Conservation (phyloP, 2,888 invertebrate genomes). For the Pheosia gnoma region DNA sequence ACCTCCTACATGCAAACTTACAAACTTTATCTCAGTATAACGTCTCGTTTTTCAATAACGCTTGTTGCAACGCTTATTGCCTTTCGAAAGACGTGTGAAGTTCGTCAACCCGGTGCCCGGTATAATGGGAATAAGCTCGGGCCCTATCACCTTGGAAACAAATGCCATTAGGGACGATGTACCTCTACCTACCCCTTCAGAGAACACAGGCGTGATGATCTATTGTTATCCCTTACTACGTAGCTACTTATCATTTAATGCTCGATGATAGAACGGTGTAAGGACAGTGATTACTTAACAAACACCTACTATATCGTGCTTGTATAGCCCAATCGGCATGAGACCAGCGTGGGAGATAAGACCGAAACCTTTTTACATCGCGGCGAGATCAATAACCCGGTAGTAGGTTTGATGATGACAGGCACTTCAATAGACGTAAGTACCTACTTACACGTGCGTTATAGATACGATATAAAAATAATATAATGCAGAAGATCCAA, state of each 20-base stretch:
- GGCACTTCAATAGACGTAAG: not conserved
- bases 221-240: too few species aligned
- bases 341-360: not conserved
- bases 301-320: not conserved
- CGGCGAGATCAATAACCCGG: not conserved
- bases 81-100: too few species aligned
- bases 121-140: too few species aligned
- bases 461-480: not conserved
- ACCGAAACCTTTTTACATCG: not conserved
- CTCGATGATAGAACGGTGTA: not conserved
- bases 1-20: too few species aligned
- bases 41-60: too few species aligned
- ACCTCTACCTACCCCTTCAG: too few species aligned
- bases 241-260: not conserved
- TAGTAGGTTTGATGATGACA: constrained; percentile 1
- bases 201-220: too few species aligned
- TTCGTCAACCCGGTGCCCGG: too few species aligned
- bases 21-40: too few species aligned
- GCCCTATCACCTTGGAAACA: too few species aligned
- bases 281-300: not conserved
- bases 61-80: too few species aligned
- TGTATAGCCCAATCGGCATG: not conserved
- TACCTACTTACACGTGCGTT: not conserved
- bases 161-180: too few species aligned
- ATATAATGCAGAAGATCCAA: not conserved